These are phyloP conservation scores for Eriosoma lanigerum DNA, from an alignment of 1,140 invertebrate species.

Conservation along the genomic window DNA sequence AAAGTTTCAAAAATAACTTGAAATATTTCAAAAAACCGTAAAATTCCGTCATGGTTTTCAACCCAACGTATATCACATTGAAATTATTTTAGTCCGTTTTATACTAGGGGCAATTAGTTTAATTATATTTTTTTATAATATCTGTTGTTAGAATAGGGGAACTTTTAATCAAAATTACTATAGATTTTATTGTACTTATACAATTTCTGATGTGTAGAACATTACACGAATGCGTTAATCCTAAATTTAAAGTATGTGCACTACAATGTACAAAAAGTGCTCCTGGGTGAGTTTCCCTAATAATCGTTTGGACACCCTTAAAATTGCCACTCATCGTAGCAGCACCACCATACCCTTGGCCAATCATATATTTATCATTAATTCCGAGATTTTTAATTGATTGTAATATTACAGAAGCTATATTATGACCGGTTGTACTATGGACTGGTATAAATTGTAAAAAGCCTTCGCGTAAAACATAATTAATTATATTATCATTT, in stretches of 20 bases:
- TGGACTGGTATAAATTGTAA: neutral
- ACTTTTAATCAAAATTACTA: neutral
- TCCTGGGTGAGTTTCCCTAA: too few species aligned
- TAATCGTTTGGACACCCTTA: neutral
- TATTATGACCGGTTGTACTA: neutral
- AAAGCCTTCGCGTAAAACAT: neutral
- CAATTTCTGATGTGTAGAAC: neutral
- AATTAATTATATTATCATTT: neutral
- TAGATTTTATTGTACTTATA: neutral
- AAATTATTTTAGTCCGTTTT: neutral
- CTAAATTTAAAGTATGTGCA: too few species aligned
- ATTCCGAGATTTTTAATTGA: neutral
- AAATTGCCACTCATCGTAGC: neutral
- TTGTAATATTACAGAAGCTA: neutral
- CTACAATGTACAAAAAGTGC: too few species aligned
- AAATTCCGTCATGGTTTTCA: neutral
- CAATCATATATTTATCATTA: neutral
- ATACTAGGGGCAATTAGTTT: neutral
- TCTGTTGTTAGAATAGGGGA: neutral
- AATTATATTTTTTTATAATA: neutral
- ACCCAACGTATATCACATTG: neutral
- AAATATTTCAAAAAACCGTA: neutral
- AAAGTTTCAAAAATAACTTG: neutral
- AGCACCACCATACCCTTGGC: neutral
- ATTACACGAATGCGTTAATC: neutral